phyloP scores from a whole-genome alignment of 2,113 vertebrate genomes.

The Microtus pennsylvanicus region DNA sequence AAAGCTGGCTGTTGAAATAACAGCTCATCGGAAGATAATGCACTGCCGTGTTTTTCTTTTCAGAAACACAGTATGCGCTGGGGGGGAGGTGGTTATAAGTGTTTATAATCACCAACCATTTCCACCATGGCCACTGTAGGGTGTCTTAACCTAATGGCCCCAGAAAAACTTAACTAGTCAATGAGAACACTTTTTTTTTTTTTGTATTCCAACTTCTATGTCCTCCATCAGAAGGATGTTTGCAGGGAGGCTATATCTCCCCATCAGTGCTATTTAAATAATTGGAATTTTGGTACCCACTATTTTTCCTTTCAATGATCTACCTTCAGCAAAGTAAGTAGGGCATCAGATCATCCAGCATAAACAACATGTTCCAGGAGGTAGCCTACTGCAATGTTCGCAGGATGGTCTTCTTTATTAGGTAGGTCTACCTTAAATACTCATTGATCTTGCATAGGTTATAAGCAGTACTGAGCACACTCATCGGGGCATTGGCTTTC shows the following conservation, averaged over 20 bases:
- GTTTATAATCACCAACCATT: constrained; percentile 39
- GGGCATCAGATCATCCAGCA: neutral
- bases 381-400: neutral
- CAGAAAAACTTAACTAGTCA: neutral
- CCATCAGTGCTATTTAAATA: constrained; percentile 3
- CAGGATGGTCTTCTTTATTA: constrained; percentile 1
- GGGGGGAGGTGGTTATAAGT: neutral
- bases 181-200: neutral
- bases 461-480: neutral
- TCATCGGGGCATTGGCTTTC: neutral
- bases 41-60: constrained; percentile 19
- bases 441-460: neutral
- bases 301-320: neutral
- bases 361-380: neutral
- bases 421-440: constrained; percentile 4
- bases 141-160: neutral
- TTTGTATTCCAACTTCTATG: neutral
- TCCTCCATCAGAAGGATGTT: neutral
- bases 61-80: neutral
- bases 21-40: constrained; percentile 15
- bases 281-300: neutral
- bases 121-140: neutral
- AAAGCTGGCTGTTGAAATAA: constrained; percentile 61
- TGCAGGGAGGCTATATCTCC: neutral
- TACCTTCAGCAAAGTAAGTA: neutral